Conservation (phyloP, 2,113 vertebrate species). For the Crypturellus undulatus region DNA sequence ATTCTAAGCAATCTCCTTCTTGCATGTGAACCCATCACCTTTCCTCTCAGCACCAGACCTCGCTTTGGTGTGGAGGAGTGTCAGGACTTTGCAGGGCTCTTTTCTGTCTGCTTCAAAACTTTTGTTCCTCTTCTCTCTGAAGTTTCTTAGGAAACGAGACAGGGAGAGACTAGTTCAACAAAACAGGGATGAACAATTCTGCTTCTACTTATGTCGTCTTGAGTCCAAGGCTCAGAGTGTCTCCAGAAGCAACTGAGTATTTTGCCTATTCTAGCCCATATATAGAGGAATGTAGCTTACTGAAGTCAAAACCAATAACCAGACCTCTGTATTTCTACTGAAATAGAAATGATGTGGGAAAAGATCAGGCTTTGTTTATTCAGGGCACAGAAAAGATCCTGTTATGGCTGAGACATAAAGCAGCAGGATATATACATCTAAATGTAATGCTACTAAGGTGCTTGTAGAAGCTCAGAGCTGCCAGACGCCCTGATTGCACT, state of each 20-base stretch:
- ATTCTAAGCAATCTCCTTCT: not conserved
- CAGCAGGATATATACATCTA: slow-evolving; percentile 7
- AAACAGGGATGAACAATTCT: not conserved
- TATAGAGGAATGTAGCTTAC: not conserved
- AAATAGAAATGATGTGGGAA: slow-evolving; percentile 35
- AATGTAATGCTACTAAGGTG: slow-evolving; percentile 15
- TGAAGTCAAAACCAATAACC: not conserved
- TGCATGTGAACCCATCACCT: accelerated
- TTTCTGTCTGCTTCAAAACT: not conserved
- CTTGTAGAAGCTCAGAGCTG: slow-evolving; percentile 16
- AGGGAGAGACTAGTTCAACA: not conserved
- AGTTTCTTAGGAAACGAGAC: not conserved
- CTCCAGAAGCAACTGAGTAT: not conserved
- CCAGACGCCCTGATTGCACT: not conserved
- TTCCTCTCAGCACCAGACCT: not conserved
- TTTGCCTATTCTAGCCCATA: not conserved
- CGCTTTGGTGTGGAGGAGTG: accelerated
- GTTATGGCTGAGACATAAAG: slow-evolving; percentile 40
- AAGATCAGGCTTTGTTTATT: slow-evolving; percentile 60
- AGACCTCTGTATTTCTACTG: slow-evolving; percentile 1
- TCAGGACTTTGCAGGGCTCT: not conserved
- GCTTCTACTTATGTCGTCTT: not conserved
- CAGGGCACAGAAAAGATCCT: slow-evolving; percentile 14
- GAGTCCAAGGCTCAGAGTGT: not conserved
- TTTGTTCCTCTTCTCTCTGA: not conserved